Evolutionary conservation across 1,140 invertebrate species (phyloP).

Genomic region (Spodoptera litura): DNA sequence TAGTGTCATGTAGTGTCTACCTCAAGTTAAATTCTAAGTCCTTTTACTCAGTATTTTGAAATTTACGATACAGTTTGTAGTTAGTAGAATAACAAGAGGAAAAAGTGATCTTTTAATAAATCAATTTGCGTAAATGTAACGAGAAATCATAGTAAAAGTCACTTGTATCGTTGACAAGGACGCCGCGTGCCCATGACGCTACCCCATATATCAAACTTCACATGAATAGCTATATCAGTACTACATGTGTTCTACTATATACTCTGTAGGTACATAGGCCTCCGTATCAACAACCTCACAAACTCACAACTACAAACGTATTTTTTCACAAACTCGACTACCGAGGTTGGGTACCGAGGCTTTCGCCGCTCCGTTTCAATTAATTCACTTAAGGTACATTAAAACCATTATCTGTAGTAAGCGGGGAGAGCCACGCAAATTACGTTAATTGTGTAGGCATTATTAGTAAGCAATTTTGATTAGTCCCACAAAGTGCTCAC

Average conservation of each 20-base stretch:
- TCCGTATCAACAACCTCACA: not conserved
- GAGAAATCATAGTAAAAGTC: slow-evolving; percentile 46
- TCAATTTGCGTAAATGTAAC: not conserved
- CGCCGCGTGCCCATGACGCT: slow-evolving; percentile 50
- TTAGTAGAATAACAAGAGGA: too few relatives aligned
- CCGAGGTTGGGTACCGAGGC: not conserved
- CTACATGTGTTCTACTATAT: slow-evolving; percentile 8
- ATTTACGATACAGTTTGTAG: too few relatives aligned
- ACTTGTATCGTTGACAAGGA: slow-evolving; percentile 25
- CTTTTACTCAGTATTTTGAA: too few relatives aligned
- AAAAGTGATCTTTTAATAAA: too few relatives aligned
- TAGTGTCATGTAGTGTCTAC: too few relatives aligned
- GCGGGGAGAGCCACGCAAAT: slow-evolving; percentile 24
- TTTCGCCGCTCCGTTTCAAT: slow-evolving; percentile 19
- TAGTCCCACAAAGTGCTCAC: slow-evolving; percentile 16
- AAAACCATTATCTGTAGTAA: slow-evolving; percentile 38
- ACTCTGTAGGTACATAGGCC: not conserved
- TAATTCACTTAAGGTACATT: slow-evolving; percentile 40
- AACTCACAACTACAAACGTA: not conserved
- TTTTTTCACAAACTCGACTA: slow-evolving; percentile 10
- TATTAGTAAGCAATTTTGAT: slow-evolving; percentile 33
- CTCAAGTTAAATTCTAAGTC: too few relatives aligned
- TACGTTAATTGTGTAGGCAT: slow-evolving; percentile 20
- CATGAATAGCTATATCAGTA: slow-evolving; percentile 49
- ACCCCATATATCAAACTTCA: slow-evolving; percentile 53